Evolutionary conservation across 2,113 vertebrate genomes (phyloP).

Genomic region (Apteryx owenii): DNA sequence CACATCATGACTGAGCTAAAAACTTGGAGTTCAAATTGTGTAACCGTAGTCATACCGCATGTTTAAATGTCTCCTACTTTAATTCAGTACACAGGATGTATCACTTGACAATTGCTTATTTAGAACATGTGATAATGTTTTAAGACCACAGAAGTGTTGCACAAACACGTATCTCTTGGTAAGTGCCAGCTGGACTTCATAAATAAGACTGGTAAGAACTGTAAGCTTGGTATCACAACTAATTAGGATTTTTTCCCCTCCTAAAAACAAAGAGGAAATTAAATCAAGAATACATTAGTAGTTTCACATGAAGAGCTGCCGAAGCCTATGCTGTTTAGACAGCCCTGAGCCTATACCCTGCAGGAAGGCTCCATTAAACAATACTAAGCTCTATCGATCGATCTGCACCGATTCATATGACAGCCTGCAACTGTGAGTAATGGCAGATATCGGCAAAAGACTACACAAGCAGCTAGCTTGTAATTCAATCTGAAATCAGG

Average conservation of each 20-base stretch:
- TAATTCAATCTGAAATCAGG: constrained; percentile 36
- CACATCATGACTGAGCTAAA: not conserved
- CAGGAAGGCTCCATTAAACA: constrained; percentile 3
- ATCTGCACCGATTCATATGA: not conserved
- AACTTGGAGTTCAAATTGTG: not conserved
- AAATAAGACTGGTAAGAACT: not conserved
- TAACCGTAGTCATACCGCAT: not conserved
- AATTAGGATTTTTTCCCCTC: not conserved
- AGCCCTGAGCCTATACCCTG: not conserved
- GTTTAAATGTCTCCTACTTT: not conserved
- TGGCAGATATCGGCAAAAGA: not conserved
- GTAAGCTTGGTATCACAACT: not conserved
- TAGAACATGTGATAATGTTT: not conserved
- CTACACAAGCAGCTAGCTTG: not conserved
- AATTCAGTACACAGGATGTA: not conserved
- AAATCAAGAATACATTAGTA: not conserved
- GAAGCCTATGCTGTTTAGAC: not conserved
- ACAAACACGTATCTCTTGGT: not conserved
- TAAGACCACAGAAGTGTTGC: not conserved
- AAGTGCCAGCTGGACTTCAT: not conserved
- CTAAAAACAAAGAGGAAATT: not conserved
- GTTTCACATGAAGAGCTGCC: not conserved
- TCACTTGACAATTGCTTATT: not conserved
- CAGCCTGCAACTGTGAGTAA: not conserved
- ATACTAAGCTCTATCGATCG: not conserved